Evolutionary conservation across 2,113 vertebrate genomes (phyloP).

Genomic region (Bucco capensis): DNA sequence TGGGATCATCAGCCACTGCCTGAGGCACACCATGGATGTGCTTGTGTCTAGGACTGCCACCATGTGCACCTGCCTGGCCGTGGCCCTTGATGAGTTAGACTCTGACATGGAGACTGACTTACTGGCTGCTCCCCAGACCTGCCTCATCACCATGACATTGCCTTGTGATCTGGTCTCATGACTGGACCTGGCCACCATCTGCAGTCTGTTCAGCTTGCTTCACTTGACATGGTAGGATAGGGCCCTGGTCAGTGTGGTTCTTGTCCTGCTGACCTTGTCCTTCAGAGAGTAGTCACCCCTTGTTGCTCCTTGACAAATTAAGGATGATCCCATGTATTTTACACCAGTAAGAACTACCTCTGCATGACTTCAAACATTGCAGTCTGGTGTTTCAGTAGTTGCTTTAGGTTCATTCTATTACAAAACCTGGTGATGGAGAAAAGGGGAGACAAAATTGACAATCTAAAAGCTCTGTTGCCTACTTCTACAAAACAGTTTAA

Average conservation of each 20-base stretch:
- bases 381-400: not conserved
- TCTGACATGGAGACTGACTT: fast-evolving
- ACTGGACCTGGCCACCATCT: not conserved
- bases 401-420: not conserved
- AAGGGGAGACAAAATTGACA: not conserved
- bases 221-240: not conserved
- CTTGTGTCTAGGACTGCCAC: not conserved
- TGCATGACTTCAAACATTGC: not conserved
- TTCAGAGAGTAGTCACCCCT: not conserved
- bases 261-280: not conserved
- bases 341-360: not conserved
- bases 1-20: not conserved
- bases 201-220: not conserved
- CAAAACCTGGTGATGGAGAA: not conserved
- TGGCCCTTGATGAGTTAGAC: not conserved
- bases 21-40: not conserved
- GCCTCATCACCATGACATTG: not conserved
- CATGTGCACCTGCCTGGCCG: fast-evolving
- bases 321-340: not conserved
- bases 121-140: not conserved
- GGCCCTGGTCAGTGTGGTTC: not conserved
- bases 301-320: not conserved
- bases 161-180: not conserved
- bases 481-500: not conserved
- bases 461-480: not conserved